phyloP scores from a whole-genome alignment of 2,888 invertebrate species.

The Luperina nickerlii region DNA sequence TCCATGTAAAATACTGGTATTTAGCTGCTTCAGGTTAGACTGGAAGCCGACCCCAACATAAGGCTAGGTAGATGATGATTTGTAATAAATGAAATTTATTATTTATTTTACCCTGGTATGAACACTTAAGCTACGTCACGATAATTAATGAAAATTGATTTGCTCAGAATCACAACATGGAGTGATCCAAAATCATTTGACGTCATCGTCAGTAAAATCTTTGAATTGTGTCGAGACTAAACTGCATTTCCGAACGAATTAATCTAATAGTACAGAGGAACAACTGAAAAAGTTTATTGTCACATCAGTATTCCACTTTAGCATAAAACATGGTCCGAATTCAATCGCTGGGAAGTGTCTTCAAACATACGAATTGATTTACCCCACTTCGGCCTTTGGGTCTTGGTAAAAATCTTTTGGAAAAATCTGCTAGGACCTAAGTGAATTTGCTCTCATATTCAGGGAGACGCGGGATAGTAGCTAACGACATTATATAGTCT shows the following conservation, averaged over 20 bases:
- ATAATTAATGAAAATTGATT: neutral
- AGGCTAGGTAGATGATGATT: too few relatives aligned
- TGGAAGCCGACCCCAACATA: too few relatives aligned
- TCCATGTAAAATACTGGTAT: too few relatives aligned
- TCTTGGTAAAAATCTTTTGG: slow-evolving; percentile 29
- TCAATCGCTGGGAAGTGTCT: slow-evolving; percentile 46
- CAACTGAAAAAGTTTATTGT: slow-evolving; percentile 23
- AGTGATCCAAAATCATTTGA: neutral
- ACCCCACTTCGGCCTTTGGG: slow-evolving; percentile 50
- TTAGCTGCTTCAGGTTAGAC: too few relatives aligned
- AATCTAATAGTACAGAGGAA: neutral
- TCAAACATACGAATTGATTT: slow-evolving; percentile 63
- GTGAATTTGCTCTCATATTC: slow-evolving; percentile 38
- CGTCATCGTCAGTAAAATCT: neutral
- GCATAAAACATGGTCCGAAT: slow-evolving; percentile 41
- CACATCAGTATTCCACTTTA: slow-evolving; percentile 40
- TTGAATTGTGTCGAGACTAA: neutral
- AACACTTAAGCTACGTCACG: neutral
- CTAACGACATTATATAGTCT: slow-evolving; percentile 56
- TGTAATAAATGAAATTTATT: neutral
- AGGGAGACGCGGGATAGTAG: slow-evolving; percentile 21
- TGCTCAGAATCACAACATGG: neutral
- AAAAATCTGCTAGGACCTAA: slow-evolving; percentile 27
- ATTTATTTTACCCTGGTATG: neutral
- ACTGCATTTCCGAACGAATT: neutral